Conservation (phyloP, 2,113 vertebrate genomes). For the Pitta sordida region DNA sequence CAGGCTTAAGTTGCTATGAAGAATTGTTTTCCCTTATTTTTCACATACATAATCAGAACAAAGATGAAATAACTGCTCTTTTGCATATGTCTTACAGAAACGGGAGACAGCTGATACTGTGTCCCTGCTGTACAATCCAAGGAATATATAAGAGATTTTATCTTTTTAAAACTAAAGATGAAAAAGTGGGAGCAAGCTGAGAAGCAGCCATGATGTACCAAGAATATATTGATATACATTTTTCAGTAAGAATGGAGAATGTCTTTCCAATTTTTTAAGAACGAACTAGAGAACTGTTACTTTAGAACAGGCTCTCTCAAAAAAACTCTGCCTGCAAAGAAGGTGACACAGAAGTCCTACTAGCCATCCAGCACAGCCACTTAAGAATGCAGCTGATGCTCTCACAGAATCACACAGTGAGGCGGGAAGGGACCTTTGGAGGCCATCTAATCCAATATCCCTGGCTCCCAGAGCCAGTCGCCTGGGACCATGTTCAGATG, state of each 20-base stretch:
- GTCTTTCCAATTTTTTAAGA: background rate
- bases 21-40: background rate
- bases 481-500: too few species aligned
- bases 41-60: background rate
- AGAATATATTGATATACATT: accelerated
- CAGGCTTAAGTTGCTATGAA: background rate
- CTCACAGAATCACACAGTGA: background rate
- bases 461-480: accelerated
- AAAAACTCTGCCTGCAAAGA: background rate
- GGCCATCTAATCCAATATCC: background rate
- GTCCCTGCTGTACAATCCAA: background rate
- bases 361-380: background rate
- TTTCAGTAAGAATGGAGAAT: background rate
- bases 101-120: background rate
- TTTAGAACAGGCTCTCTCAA: background rate
- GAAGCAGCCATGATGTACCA: background rate
- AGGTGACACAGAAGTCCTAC: background rate
- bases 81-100: background rate
- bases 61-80: background rate
- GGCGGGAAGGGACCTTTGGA: background rate
- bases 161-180: background rate
- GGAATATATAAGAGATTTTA: background rate
- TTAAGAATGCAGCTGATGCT: background rate
- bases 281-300: background rate
- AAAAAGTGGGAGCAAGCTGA: background rate